A percentile compares a stretch with the other conserved stretches of the same genome.
Conservation (phyloP, 2,888 invertebrate species). For the Dromius quadrimaculatus region DNA sequence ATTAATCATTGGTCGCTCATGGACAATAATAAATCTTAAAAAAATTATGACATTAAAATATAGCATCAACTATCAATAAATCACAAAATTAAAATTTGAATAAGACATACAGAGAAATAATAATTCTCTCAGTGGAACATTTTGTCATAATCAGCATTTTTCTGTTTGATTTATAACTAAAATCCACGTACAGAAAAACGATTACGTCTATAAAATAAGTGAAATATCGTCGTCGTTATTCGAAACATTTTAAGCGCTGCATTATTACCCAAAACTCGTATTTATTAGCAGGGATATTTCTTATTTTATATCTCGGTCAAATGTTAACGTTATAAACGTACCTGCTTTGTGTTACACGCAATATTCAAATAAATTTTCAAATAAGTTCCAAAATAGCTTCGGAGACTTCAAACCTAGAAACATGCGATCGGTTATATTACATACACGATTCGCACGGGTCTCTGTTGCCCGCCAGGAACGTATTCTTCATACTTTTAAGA, state of each 20-base stretch:
- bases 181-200: constrained; percentile 36
- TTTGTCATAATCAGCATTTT: constrained; percentile 28
- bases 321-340: constrained; percentile 38
- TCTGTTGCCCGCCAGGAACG: constrained; percentile 6
- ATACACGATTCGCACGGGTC: constrained; percentile 25
- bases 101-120: constrained; percentile 31
- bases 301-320: constrained; percentile 48
- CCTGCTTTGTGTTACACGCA: constrained; percentile 41
- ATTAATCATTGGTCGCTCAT: too few species aligned
- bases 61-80: too few species aligned
- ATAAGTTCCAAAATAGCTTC: constrained; percentile 49
- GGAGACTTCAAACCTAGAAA: constrained; percentile 29
- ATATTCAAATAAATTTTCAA: constrained; percentile 51
- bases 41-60: too few species aligned
- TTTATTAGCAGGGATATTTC: constrained; percentile 46
- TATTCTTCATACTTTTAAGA: too few species aligned
- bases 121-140: constrained; percentile 12
- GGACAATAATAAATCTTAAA: too few species aligned
- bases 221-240: constrained; percentile 35
- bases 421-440: constrained; percentile 42
- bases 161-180: constrained; percentile 25
- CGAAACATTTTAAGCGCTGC: constrained; percentile 43
- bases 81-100: constrained; percentile 23
- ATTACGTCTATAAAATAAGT: constrained; percentile 37
- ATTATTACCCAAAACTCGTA: constrained; percentile 48